Conservation (phyloP, 2,888 invertebrate genomes). For the Scaptomyza reducta region DNA sequence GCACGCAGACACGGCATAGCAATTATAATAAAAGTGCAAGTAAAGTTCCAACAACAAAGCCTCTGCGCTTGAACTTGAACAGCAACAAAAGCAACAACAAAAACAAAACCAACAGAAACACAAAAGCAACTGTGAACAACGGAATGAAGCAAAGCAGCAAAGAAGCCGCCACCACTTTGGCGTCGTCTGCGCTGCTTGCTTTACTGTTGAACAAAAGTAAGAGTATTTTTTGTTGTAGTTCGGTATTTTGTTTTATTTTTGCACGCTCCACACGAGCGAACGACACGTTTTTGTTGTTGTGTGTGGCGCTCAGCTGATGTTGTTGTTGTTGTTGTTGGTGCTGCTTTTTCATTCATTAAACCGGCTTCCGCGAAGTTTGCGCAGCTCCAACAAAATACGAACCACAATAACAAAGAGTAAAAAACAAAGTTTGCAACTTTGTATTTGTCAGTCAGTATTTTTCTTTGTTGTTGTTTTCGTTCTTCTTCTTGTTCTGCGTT, state of each 20-base stretch:
- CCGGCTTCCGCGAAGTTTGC: constrained; percentile 72
- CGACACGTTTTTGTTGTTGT: constrained; percentile 58
- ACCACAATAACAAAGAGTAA: constrained; percentile 8
- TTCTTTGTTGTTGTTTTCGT: constrained; percentile 34
- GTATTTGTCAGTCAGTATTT: constrained; percentile 15
- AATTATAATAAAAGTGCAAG: constrained; percentile 61
- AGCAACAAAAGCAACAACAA: constrained; percentile 28
- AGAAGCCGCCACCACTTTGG: constrained; percentile 39
- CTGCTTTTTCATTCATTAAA: constrained; percentile 76
- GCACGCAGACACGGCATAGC: constrained; percentile 3
- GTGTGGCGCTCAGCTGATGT: constrained; percentile 74
- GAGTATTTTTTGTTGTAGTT: constrained; percentile 51
- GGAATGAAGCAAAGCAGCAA: constrained; percentile 37
- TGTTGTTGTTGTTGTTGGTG: constrained; percentile 69
- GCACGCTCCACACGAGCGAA: constrained; percentile 69
- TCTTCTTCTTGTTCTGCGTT: constrained; percentile 40
- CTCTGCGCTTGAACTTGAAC: constrained; percentile 55
- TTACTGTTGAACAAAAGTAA: constrained; percentile 72
- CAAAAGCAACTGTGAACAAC: constrained; percentile 55
- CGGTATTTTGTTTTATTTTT: constrained; percentile 48
- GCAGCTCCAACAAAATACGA: constrained; percentile 38
- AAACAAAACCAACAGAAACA: constrained; percentile 19
- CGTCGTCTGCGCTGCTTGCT: constrained; percentile 40
- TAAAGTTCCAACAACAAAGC: constrained; percentile 32
- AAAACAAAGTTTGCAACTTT: constrained; percentile 25